Percentiles rank a stretch among this genome's conserved stretches.
Conservation (phyloP, 2,113 vertebrate genomes). For the Patagioenas fasciata region DNA sequence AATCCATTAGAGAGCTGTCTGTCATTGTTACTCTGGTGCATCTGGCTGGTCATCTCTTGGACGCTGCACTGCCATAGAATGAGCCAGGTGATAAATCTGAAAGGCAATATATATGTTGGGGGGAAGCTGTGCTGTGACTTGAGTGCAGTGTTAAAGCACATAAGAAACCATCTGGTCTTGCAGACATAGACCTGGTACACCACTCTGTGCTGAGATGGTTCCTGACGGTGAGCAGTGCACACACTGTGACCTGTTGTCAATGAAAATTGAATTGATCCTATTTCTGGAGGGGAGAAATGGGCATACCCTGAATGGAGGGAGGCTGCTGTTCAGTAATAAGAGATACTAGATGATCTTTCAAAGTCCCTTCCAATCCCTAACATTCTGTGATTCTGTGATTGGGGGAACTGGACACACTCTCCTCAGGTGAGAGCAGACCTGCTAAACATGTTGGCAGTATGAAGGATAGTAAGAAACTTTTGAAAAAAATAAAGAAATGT, state of each 20-base stretch:
- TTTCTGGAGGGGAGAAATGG: not conserved
- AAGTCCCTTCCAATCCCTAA: too few species aligned
- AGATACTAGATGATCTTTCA: too few species aligned
- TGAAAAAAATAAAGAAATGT: not conserved
- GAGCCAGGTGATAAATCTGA: not conserved
- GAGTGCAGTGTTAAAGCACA: not conserved
- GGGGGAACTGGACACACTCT: not conserved
- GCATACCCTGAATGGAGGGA: not conserved
- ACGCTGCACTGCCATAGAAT: not conserved
- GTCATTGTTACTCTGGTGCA: not conserved
- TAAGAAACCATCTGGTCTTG: not conserved
- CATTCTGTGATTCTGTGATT: too few species aligned
- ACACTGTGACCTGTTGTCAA: accelerated
- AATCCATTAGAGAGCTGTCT: not conserved
- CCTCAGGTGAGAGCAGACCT: not conserved
- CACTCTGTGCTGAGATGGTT: accelerated
- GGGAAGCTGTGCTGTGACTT: not conserved
- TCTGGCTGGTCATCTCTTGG: not conserved
- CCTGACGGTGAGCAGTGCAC: accelerated
- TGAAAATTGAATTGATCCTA: not conserved
- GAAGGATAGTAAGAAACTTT: not conserved
- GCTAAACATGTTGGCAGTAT: not conserved
- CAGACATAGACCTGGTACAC: not conserved
- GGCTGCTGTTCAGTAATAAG: not conserved
- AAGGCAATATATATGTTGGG: not conserved